Evolutionary conservation across 2,113 vertebrate species (phyloP), one percentile per base, ranked within the genome.

Genomic region (Emydura subglobosa): DNA sequence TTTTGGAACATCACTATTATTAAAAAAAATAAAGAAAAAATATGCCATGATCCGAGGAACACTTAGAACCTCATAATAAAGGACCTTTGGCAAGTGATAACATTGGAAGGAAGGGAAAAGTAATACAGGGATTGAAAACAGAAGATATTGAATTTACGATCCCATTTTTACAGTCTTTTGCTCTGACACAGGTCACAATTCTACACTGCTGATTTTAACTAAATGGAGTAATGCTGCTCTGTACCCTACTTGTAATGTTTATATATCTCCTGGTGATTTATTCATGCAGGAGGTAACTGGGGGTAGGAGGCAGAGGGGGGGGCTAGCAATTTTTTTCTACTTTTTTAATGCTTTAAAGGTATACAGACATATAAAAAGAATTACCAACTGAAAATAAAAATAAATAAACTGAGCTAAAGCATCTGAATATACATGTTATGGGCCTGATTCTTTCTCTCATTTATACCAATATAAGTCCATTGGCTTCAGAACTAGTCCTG

Each of bases 141-240:
- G 81, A 44, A 25, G 39, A 82, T 47, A 81, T 88, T 83, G 74
- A 81, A 94, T 79, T 90, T 98, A 97, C 95, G 97, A 95, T 83
- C 89, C 93, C 98, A 97, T 95, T 98, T 98, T 98, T 98, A 98
- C 98, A 98, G 96, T 97, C 96, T 98, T 98, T 98, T 98, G 98
- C 97, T 98, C 97, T 98, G 98, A 98, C 98, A 98, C 98, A 97
- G 97, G 97, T 94, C 85, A 96, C 85, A 84, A 97, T 97, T 93
- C 97, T 96, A 94, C 97, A 93, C 83, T 94, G 79, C 91, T 95
- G 92, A 72, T 94, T 97, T 81, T 91, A 82, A 87, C 72, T 76
- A 86, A 91, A 88, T 88, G 92, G 87, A 86, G 76, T 27, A 94
- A 97, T 19, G 89, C 94, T 59, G 54, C 87, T 94, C 97, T 68